Base-by-base conservation (phyloP, 2,797 vertebrate genomes). In the Lagodon rhomboides region DNA sequence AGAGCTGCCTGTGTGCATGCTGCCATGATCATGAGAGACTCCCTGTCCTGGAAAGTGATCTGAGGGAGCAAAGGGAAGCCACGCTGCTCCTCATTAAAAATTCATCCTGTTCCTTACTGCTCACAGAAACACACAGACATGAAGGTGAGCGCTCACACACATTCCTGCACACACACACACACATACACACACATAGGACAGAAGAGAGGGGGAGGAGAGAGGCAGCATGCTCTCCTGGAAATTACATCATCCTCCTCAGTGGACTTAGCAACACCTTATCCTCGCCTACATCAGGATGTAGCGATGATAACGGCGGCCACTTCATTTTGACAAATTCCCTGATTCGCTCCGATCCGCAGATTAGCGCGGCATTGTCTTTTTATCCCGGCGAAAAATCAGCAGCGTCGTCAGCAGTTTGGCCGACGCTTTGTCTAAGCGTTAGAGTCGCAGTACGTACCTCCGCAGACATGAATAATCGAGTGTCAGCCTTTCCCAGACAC, bases 11-110 rank as follows among this genome's bases (percentile, higher is more conserved):
- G 73, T 70, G 55, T 79, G 80, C 87, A 80, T 23, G 86, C 89
- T 88, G 89, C 86, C 91, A 75, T 83, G 91, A 94, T 94, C 93
- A 93, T 79, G 87, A 93, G 89, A 91, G 88, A 85, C 88, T 90
- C 87, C 79, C 83, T 87, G 93, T 94, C 92, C 89, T 93, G 91
- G 91, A 95, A 92, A 93, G 91, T 69, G 86, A 94, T 95, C 90
- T 91, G 90, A 93, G 89, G 65, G 77, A 90, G 89, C 80, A 77
- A 83, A 87, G 87, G 83, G 89, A 89, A 91, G 87, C 89, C 91
- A 88, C 73, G 84, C 86, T 89, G 93, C 87, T 93, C 62, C 80
- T 86, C 87, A 93, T 95, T 91, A 95, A 94, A 93, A 75, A 94
- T 93, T 87, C 83, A 94, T 93, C 85, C 85, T 80, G 81, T 83